phyloP scores from a whole-genome alignment of 2,113 vertebrate genomes.

The Nettapus auritus region DNA sequence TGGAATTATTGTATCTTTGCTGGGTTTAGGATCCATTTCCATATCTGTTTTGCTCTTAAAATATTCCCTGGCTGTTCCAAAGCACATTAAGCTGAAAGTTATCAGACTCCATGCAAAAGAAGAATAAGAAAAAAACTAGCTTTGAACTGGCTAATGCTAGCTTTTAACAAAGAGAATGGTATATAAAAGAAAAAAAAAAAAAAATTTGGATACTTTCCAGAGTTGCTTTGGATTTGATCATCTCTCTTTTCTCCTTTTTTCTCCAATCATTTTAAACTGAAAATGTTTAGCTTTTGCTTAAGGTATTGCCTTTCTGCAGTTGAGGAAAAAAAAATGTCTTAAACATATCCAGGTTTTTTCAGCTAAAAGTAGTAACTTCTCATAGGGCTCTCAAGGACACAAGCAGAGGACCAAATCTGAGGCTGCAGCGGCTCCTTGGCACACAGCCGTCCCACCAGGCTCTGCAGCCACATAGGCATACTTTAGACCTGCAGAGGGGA shows the following conservation, averaged over 20 bases:
- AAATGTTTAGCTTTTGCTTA: neutral
- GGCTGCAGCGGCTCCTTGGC: neutral
- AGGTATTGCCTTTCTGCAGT: neutral
- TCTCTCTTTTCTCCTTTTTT: neutral
- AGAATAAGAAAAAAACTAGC: neutral
- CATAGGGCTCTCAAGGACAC: neutral
- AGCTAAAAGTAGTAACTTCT: neutral
- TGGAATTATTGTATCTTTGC: neutral
- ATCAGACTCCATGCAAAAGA: neutral
- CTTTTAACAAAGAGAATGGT: neutral
- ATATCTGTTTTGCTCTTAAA: neutral
- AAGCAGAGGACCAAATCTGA: neutral
- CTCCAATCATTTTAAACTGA: slow-evolving; percentile 8
- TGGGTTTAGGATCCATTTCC: neutral
- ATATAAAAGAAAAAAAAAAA: neutral
- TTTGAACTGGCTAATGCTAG: neutral
- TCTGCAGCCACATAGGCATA: neutral
- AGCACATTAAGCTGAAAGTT: neutral
- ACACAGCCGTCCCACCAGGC: neutral
- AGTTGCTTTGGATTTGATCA: slow-evolving; percentile 7
- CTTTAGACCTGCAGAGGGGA: neutral
- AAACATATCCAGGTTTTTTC: neutral
- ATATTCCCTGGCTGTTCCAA: neutral
- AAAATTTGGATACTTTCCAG: neutral
- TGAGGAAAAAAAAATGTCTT: neutral